Percentiles rank a stretch among this genome's conserved stretches.
These are phyloP conservation scores for Agapostemon virescens DNA, from an alignment of 2,888 invertebrate species.

Conservation along the genomic window DNA sequence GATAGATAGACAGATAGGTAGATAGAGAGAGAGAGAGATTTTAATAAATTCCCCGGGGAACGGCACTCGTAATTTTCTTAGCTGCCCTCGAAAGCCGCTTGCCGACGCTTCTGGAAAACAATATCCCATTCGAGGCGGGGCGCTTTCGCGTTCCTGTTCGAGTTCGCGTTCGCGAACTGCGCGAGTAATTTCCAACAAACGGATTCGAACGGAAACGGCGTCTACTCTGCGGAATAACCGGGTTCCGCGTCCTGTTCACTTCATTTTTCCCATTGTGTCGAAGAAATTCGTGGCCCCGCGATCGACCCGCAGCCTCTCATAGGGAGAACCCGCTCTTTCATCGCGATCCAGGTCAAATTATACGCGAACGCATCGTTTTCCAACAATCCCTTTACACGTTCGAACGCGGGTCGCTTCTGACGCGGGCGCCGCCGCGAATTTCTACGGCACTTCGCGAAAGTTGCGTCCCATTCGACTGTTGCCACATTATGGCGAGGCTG, in stretches of 20 bases:
- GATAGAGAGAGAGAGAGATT: neutral
- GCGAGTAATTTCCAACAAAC: slow-evolving; percentile 12
- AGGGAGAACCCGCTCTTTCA: neutral
- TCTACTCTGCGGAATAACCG: slow-evolving; percentile 3
- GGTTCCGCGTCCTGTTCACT: slow-evolving; percentile 3
- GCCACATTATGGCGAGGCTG: too few species aligned
- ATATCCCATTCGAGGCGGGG: neutral
- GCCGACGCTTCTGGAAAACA: slow-evolving; percentile 5
- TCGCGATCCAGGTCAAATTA: slow-evolving; percentile 21
- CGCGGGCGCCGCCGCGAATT: neutral
- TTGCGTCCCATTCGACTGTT: neutral
- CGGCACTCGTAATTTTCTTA: slow-evolving; percentile 4
- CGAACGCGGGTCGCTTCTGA: neutral
- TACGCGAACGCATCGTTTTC: slow-evolving; percentile 22
- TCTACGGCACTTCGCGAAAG: neutral
- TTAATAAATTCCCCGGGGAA: neutral
- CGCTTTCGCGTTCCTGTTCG: neutral
- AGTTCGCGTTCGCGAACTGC: neutral
- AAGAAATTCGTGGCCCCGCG: slow-evolving; percentile 7
- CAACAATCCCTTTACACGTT: slow-evolving; percentile 16
- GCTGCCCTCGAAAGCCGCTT: slow-evolving; percentile 2
- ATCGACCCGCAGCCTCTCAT: slow-evolving; percentile 3
- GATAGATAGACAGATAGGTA: too few species aligned
- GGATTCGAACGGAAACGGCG: slow-evolving; percentile 1
- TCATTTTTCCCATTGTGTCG: slow-evolving; percentile 11